Evolutionary conservation across 2,888 invertebrate genomes (phyloP), one percentile per base, ranked within the genome.

Genomic region (Cepaea hortensis): DNA sequence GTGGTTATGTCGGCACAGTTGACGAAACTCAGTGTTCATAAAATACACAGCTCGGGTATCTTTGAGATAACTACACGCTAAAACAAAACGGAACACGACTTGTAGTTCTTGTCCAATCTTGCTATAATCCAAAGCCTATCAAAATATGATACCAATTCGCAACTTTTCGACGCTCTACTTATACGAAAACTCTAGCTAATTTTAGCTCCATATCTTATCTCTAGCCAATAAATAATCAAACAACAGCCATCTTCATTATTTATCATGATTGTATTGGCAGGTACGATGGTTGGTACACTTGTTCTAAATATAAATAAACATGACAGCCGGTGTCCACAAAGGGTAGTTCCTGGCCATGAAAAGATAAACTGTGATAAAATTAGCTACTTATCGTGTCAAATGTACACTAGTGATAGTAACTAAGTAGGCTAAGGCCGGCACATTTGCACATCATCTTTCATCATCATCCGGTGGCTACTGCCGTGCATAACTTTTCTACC

Each of bases 261-360:
- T 73, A 4, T 35, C 15, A n/a, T 3, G 55, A n/a, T 73, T 7
- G 50, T n/a, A 72, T 72, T 82, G 73, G 82, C 6, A 11, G 55
- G 11, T 55, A 55, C 11, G 11, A 61, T 82, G 46, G 0, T 81
- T 50, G 13, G 48, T 5, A 7, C 20, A 81, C 50, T 70, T 23
- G 46, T n/a, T 81, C 81, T 70, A 81, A 81, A 81, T n/a, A 81
- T 81, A 81, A 46, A 81, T 81, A 81, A 46, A 7, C 46, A 15
- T 70, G n/a, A 81, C 7, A 9, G 50, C n/a, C 48, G 6, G 48
- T 46, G 48, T 46, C n/a, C 48, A 50, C 23, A 81, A 23, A 3
- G 50, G 70, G 50, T 6, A 70, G n/a, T 81, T 70, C 46, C 50
- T 81, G 82, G 20, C 82, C 72, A 20, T 15, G 3, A 35, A 3